Base-by-base conservation (phyloP, 1,140 invertebrate species). In the Tetramorium alpestre region DNA sequence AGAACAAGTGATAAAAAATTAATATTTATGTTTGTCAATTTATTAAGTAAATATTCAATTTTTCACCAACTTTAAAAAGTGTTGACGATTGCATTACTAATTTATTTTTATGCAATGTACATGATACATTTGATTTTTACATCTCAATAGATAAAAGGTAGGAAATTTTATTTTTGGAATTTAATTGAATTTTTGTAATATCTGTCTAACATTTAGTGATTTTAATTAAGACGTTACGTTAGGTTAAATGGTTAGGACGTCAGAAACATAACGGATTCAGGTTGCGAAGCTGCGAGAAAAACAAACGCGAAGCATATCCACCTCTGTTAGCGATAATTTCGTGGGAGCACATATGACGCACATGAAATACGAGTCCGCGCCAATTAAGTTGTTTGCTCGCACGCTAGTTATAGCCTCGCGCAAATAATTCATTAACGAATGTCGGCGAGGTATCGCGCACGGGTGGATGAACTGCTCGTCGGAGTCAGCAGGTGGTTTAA, bases 361-460 rank as follows among this genome's bases (percentile, higher is more conserved):
- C 69, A 5, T 84, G 80, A 84, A 84, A 84, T 75, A 75, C 69
- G 80, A 82, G 67, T 58, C 80, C n/a, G 54, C 41, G 69, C 69
- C 80, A 84, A 84, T 84, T 84, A 84, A 84, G 69, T 75, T 75
- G 80, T 84, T 84, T 75, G 80, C 80, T 8, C 25, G 13, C 67
- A 54, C 54, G 62, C 69, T 56, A 47, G 69, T 84, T 84, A 75
- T 62, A 84, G 18, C n/a, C 44, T n/a, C 54, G 80, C 69, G 80
- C 80, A 84, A 84, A 84, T 84, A 84, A 84, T 84, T 84, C 80
- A 84, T 84, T 84, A 84, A 75, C 69, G 80, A 73, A 84, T 75
- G 54, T 73, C 41, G 25, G 80, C 44, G 51, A n/a, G 51, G 47
- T 47, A 58, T 22, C n/a, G 25, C 25, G 65, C 60, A 28, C 69